Evolutionary conservation across 2,888 invertebrate species (phyloP).

Genomic region (Acleris laterana): DNA sequence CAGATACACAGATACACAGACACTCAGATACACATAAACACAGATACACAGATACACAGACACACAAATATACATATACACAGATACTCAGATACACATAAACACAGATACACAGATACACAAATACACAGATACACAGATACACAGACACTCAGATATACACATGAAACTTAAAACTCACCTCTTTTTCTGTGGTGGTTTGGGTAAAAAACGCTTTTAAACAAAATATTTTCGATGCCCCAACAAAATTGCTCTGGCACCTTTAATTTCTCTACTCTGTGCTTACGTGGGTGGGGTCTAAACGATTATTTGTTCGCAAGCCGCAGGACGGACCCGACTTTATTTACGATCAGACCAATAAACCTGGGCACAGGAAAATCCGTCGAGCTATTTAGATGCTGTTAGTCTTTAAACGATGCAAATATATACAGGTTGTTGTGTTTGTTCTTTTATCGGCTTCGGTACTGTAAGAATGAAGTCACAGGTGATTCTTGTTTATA

Average conservation of each 20-base stretch:
- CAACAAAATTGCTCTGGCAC: background rate
- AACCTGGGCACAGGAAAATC: slow-evolving; percentile 51
- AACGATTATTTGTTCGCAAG: slow-evolving; percentile 55
- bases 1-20: too few species aligned
- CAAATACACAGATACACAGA: too few species aligned
- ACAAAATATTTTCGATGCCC: background rate
- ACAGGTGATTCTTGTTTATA: background rate
- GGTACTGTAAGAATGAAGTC: background rate
- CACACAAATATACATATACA: too few species aligned
- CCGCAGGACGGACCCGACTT: slow-evolving; percentile 49
- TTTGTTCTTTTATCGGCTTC: background rate
- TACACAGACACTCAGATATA: too few species aligned
- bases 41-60: too few species aligned
- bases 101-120: too few species aligned
- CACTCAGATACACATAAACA: too few species aligned
- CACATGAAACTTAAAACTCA: too few species aligned
- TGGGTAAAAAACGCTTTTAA: too few species aligned
- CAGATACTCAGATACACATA: too few species aligned
- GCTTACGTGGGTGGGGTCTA: slow-evolving; percentile 41
- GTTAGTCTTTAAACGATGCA: slow-evolving; percentile 39
- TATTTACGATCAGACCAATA: slow-evolving; percentile 56
- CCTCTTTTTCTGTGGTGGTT: too few species aligned
- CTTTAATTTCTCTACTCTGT: slow-evolving; percentile 39
- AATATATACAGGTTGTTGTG: background rate
- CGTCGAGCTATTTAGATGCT: slow-evolving; percentile 49